Conservation (phyloP, 1,140 invertebrate genomes). For the Ostrea edulis region DNA sequence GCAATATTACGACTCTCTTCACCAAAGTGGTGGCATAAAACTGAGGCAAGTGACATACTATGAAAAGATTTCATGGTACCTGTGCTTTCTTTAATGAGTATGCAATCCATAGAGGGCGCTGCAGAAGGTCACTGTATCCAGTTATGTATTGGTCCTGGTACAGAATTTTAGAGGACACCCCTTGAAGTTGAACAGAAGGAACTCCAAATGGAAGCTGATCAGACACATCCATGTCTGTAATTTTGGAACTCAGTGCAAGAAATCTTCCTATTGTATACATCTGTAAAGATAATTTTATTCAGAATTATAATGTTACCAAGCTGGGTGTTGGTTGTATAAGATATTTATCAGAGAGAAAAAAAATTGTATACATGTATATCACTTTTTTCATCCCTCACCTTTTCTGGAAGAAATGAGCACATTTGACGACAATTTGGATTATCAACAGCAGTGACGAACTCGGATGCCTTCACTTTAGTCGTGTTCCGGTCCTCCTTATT, state of each 20-base stretch:
- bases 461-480: not conserved
- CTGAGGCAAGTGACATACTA: no score
- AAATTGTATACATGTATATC: no score
- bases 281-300: constrained; percentile 2
- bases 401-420: constrained; percentile 29
- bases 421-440: not conserved
- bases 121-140: constrained; percentile 36
- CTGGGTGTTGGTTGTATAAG: no score
- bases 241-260: constrained; percentile 7
- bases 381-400: not conserved
- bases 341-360: no score
- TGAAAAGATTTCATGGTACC: not conserved
- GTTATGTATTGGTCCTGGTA: constrained; percentile 49
- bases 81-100: constrained; percentile 36
- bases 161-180: constrained; percentile 15
- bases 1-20: no score
- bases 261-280: not conserved
- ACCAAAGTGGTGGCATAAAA: no score
- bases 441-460: not conserved
- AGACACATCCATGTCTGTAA: constrained; percentile 6
- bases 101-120: constrained; percentile 49
- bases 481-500: not conserved
- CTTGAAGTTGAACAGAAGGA: not conserved
- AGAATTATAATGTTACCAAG: not conserved
- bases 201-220: not conserved